phyloP scores from a whole-genome alignment of 2,888 invertebrate genomes.

The Papilio demoleus region DNA sequence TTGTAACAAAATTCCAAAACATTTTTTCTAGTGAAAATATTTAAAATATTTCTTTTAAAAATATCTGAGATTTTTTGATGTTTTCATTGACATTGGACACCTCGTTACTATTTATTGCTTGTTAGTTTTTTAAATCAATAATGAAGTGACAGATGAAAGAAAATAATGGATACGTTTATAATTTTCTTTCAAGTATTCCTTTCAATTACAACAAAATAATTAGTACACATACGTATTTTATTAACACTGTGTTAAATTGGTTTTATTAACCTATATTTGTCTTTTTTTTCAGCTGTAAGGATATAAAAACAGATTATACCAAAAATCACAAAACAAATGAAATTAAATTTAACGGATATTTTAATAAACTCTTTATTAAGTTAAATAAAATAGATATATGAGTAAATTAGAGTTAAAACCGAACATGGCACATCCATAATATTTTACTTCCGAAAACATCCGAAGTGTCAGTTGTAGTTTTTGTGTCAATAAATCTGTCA shows the following conservation, averaged over 20 bases:
- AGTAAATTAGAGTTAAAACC: neutral
- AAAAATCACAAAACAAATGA: too few species aligned
- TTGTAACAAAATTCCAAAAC: conserved; percentile 45
- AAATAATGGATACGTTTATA: conserved; percentile 41
- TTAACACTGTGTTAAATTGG: too few species aligned
- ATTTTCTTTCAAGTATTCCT: too few species aligned
- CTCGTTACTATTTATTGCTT: conserved; percentile 54
- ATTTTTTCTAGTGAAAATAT: conserved; percentile 30
- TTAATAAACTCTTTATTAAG: too few species aligned
- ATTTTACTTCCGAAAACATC: conserved; percentile 10
- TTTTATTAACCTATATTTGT: too few species aligned
- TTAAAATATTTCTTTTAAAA: conserved; percentile 35
- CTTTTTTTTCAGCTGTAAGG: too few species aligned
- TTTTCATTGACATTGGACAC: conserved; percentile 55
- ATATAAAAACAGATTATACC: too few species aligned
- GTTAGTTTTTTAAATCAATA: conserved; percentile 44
- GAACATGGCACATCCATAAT: conserved; percentile 19
- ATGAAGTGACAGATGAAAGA: conserved; percentile 46
- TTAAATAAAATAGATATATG: too few species aligned
- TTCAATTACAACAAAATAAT: too few species aligned
- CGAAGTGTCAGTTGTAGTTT: conserved; percentile 48
- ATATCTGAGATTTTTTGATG: conserved; percentile 42
- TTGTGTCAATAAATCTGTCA: conserved; percentile 73
- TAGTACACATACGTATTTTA: too few species aligned
- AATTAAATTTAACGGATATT: too few species aligned